A percentile compares a stretch with the other conserved stretches of the same genome.
These are phyloP conservation scores for Desoria tigrina DNA, from an alignment of 2,888 invertebrate species.

Conservation along the genomic window DNA sequence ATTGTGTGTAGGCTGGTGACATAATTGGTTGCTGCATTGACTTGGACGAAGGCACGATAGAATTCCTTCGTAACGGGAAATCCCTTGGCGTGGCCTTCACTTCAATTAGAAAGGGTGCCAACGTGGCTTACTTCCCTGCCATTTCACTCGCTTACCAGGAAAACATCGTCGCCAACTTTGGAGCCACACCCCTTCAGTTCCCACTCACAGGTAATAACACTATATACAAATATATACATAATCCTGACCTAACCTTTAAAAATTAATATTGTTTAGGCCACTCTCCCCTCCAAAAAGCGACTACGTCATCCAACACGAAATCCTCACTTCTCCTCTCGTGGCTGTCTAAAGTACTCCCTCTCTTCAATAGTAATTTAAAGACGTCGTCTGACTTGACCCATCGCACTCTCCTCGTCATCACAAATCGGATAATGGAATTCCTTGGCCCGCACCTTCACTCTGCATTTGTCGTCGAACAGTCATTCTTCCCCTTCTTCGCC, in stretches of 20 bases:
- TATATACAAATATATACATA: too few species aligned
- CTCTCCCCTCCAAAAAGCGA: constrained; percentile 64
- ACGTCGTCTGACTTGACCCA: constrained; percentile 19
- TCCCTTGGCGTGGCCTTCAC: constrained; percentile 73
- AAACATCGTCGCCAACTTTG: constrained; percentile 77
- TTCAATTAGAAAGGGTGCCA: constrained; percentile 70
- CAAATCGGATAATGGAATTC: constrained; percentile 61
- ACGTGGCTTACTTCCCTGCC: constrained; percentile 77
- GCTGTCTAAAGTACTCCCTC: constrained; percentile 58
- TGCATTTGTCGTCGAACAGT: constrained; percentile 70
- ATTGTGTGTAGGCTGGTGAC: constrained; percentile 65
- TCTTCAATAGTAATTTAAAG: constrained; percentile 43
- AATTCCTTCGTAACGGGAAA: constrained; percentile 70
- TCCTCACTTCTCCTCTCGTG: constrained; percentile 60
- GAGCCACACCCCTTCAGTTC: constrained; percentile 68
- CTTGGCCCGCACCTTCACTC: constrained; percentile 65
- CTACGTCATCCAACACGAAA: constrained; percentile 54
- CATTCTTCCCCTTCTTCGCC: constrained; percentile 64
- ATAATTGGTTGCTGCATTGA: constrained; percentile 76
- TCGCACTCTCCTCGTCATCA: constrained; percentile 38
- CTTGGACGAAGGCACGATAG: constrained; percentile 69
- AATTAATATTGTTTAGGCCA: too few species aligned
- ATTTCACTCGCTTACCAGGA: constrained; percentile 76
- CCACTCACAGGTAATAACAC: constrained; percentile 69
- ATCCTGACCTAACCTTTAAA: too few species aligned